Percentiles rank a stretch among this genome's conserved stretches.
These are phyloP conservation scores for Poliocrania exsul DNA, from an alignment of 2,797 vertebrate species.

Conservation along the genomic window DNA sequence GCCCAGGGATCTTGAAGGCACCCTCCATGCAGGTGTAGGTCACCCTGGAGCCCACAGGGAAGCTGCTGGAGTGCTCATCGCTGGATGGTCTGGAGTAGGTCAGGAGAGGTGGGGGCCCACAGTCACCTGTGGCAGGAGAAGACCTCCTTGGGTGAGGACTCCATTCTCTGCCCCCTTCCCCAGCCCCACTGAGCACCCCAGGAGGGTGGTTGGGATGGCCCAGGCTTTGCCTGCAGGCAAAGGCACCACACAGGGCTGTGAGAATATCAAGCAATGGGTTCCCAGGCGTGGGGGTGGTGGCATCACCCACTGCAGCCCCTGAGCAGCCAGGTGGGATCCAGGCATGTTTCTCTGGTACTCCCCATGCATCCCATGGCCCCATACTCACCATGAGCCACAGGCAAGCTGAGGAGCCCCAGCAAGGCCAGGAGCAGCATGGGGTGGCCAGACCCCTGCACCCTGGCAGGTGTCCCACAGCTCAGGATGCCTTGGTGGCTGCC, in stretches of 20 bases:
- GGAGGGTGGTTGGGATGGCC: fast-evolving
- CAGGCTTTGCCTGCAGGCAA: too few species aligned
- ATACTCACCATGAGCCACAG: neutral
- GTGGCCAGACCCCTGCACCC: fast-evolving
- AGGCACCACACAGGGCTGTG: neutral
- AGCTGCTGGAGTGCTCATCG: neutral
- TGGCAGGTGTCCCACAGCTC: fast-evolving
- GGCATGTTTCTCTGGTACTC: neutral
- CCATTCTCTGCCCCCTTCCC: neutral
- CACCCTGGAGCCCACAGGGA: neutral
- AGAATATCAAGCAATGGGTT: fast-evolving
- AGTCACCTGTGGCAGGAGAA: neutral
- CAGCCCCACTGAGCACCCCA: neutral
- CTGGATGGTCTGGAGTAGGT: neutral
- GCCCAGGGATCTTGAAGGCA: neutral
- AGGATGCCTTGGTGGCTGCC: neutral
- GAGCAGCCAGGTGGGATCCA: neutral
- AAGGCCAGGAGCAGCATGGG: neutral
- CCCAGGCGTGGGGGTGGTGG: neutral
- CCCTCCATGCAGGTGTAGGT: neutral
- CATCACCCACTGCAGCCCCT: neutral
- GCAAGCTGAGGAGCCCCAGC: neutral
- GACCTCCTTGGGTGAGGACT: neutral
- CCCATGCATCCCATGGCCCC: neutral
- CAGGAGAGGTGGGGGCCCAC: conserved; percentile 2